Conservation (phyloP, 2,113 vertebrate species). For the Myanophis thanlyinensis region DNA sequence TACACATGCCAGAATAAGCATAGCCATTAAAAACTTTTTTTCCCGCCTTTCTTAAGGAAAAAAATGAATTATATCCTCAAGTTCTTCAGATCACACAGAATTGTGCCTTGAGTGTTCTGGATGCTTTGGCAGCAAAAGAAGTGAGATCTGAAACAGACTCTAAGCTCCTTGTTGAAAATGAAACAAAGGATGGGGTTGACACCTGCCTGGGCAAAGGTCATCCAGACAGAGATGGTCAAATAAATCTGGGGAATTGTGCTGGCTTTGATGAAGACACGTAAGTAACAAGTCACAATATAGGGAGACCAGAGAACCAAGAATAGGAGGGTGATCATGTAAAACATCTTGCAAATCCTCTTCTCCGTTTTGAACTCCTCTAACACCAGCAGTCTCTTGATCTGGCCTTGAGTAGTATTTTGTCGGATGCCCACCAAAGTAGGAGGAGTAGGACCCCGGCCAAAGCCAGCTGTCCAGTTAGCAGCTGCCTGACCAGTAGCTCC, state of each 20-base stretch:
- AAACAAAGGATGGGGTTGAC: constrained; percentile 94
- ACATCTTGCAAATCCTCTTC: constrained; percentile 96
- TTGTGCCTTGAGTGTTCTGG: constrained; percentile 83
- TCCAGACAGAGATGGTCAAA: constrained; percentile 91
- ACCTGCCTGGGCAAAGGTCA: constrained; percentile 93
- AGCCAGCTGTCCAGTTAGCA: constrained; percentile 96
- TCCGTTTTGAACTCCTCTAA: constrained; percentile 97
- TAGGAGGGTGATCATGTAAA: constrained; percentile 91
- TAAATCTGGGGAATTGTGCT: constrained; percentile 85
- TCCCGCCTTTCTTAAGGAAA: constrained; percentile 31
- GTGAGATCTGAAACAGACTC: constrained; percentile 85
- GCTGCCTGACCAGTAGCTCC: constrained; percentile 94
- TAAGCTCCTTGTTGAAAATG: constrained; percentile 92
- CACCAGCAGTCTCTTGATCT: constrained; percentile 88
- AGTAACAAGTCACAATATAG: constrained; percentile 91
- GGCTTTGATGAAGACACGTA: constrained; percentile 86
- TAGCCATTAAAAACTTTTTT: constrained; percentile 47
- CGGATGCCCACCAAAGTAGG: constrained; percentile 93
- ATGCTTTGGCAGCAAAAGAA: constrained; percentile 87
- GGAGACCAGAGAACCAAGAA: constrained; percentile 94
- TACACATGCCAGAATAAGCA: constrained; percentile 60
- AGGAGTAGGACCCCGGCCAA: constrained; percentile 91
- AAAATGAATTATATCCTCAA: constrained; percentile 59
- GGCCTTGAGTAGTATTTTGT: constrained; percentile 79
- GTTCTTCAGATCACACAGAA: constrained; percentile 84